Evolutionary conservation across 2,113 vertebrate genomes (phyloP), one percentile per base, ranked within the genome.

Genomic region (Eclectus roratus): DNA sequence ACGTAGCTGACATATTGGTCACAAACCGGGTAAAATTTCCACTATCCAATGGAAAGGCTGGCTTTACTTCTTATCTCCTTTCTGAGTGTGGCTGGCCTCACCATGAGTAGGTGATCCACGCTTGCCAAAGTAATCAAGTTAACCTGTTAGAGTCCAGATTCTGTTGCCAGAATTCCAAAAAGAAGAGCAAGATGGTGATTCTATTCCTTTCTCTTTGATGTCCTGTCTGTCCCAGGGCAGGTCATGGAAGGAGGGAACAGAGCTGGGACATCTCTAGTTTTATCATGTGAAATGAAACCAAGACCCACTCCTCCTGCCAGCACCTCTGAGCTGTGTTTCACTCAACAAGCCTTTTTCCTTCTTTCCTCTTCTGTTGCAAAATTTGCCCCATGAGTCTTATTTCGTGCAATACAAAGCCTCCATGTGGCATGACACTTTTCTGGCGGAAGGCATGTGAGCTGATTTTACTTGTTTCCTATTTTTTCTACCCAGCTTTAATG

Each of bases 341-440:
- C 49, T 39, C 63, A 55, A 56, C 23, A 10, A 56, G 19, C 11
- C 31, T 49, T 56, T 64, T 25, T 20, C 16, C 19, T 66, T 29
- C 24, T 50, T 37, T 46, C n/a, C 63, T 64, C 44, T 43, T 50
- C 37, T 11, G 6, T 66, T 41, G n/a, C 39, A 24, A 56, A 43
- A 41, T 84, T 35, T 61, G 4, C 27, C 25, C n/a, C 1, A 1
- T 35, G 11, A 18, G 31, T 35, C 31, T 46, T 61, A 20, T 65
- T 52, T 17, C 11, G 9, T 60, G 31, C 18, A 35, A 46, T 4
- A 7, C 9, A 28, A 35, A 14, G 14, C 39, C 55, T 68, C 76
- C 17, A 2, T 9, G 17, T 4, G 11, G 6, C 24, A 7, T 2
- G 17, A 23, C 4, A 4, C 14, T 39, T 56, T 13, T n/a, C 33